phyloP scores from a whole-genome alignment of 2,797 vertebrate genomes.

The Diglossa cyanea region DNA sequence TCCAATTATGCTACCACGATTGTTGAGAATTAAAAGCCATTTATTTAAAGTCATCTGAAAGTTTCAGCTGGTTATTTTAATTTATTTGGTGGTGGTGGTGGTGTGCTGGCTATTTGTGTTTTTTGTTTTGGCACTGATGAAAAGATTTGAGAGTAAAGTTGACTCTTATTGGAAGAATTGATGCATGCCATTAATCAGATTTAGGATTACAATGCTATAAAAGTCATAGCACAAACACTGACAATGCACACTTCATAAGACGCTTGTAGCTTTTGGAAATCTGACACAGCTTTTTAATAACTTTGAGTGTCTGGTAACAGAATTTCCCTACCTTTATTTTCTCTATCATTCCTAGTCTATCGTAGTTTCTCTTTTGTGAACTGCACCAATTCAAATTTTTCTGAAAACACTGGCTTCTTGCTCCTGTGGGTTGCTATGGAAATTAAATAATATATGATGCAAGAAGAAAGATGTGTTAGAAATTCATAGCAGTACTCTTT shows the following conservation, averaged over 20 bases:
- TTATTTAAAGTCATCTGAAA: neutral
- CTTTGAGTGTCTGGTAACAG: neutral
- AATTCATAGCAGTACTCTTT: neutral
- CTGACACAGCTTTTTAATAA: neutral
- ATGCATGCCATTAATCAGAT: neutral
- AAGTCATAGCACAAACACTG: neutral
- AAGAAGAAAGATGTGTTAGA: neutral
- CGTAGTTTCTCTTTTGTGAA: neutral
- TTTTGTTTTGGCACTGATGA: neutral
- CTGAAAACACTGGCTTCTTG: neutral
- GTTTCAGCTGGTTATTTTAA: neutral
- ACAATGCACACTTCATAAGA: neutral
- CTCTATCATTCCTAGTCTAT: neutral
- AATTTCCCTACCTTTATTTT: neutral
- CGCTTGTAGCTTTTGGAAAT: neutral
- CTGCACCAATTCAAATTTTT: neutral
- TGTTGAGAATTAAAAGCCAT: neutral
- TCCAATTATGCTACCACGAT: neutral
- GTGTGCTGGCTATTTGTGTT: neutral
- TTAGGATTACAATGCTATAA: neutral
- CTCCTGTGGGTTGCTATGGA: neutral
- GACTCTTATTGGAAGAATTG: neutral
- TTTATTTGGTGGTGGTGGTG: neutral
- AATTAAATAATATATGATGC: constrained; percentile 27
- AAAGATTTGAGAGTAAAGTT: neutral